Evolutionary conservation across 1,140 invertebrate genomes (phyloP), one percentile per base, ranked within the genome.

Genomic region (Conus ventricosus): DNA sequence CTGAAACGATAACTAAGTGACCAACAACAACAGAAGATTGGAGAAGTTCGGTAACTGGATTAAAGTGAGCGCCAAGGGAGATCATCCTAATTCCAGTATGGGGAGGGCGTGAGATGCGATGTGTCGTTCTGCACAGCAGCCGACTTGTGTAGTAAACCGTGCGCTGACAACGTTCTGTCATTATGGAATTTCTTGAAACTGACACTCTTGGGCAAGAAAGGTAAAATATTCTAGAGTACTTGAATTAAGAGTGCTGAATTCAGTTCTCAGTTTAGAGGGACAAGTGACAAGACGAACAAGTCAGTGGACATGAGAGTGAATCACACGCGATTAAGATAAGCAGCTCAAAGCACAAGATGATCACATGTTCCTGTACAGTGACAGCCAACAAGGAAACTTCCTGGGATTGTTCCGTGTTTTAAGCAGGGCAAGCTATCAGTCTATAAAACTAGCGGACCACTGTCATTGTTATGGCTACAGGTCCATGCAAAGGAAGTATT

Each of bases 161-260:
- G 23, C 11, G 51, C 39, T 75, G 25, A 63, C 54, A 25, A 20
- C 63, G 8, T 13, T 39, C 15, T 10, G n/a, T n/a, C 20, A 84
- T 67, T 8, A 92, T 93, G 91, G 88, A 88, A n/a, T 93, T 93
- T 88, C 67, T 93, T 17, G 91, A 93, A 88, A 92, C 91, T 75
- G 90, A 92, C 84, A 92, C 90, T 10, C 87, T 90, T 88, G 89
- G 87, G 11, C 90, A 92, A 90, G 90, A 92, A 90, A 91, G 91
- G 91, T 90, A 90, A 55, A 7, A 60, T 60, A 60, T 60, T 60
- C 57, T 60, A 11, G 57, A 8, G 1, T 4, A 15, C 57, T 60
- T 60, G 57, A 39, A 39, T 39, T 39, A 39, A 39, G 39, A 39
- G 39, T 39, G 39, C 39, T 39, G 39, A 39, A 39, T 39, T 39